phyloP scores from a whole-genome alignment of 1,140 invertebrate species.

The Hycleus cichorii region DNA sequence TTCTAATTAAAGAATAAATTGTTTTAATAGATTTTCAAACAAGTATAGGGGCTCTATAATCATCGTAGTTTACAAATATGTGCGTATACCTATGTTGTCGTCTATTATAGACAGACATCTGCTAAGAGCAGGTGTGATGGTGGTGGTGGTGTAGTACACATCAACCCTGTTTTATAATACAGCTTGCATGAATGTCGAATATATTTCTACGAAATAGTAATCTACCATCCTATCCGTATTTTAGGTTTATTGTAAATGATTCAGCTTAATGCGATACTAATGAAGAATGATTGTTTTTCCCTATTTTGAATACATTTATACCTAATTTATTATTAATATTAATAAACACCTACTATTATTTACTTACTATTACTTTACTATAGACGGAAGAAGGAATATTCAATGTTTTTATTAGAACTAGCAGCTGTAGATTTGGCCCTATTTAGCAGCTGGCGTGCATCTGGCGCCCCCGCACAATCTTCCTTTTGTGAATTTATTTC shows the following conservation, averaged over 20 bases:
- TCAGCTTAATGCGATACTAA: no score
- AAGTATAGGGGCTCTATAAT: no score
- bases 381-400: neutral
- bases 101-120: constrained; percentile 2
- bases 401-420: neutral
- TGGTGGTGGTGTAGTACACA: neutral
- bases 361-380: no score
- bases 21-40: no score
- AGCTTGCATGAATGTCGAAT: no score
- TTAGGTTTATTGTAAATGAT: no score
- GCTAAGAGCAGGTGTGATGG: constrained; percentile 16
- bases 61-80: neutral
- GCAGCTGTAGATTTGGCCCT: constrained; percentile 12
- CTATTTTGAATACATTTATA: neutral
- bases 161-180: neutral
- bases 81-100: neutral
- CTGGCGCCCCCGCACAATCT: constrained; percentile 15
- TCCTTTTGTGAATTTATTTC: constrained; percentile 5
- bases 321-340: neutral
- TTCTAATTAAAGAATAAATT: no score
- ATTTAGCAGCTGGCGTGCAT: constrained; percentile 15
- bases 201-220: no score
- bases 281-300: no score
- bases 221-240: no score
- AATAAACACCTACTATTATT: neutral